Conservation (phyloP, 2,888 invertebrate genomes). For the Xestia xanthographa region DNA sequence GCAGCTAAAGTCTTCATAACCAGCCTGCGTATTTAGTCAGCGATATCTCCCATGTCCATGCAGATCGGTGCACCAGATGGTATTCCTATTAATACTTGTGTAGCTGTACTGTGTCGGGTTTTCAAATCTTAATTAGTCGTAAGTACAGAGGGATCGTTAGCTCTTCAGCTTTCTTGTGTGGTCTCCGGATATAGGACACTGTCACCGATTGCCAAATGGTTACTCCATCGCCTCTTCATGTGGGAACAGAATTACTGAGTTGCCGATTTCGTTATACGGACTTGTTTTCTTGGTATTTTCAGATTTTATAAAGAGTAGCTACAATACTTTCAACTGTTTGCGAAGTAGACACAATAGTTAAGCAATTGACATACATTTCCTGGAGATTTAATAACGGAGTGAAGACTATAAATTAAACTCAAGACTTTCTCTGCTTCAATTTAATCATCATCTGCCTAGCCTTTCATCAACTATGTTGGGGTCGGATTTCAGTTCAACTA, state of each 20-base stretch:
- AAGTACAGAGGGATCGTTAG: constrained; percentile 38
- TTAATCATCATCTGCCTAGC: neutral
- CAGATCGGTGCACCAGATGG: constrained; percentile 51
- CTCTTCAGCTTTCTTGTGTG: constrained; percentile 47
- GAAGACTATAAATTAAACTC: neutral
- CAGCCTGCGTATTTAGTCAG: constrained; percentile 15
- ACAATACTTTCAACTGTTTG: no score
- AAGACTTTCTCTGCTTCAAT: neutral
- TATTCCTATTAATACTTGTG: constrained; percentile 43
- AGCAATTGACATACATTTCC: no score
- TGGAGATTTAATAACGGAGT: no score
- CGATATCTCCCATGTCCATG: constrained; percentile 18
- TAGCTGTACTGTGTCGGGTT: constrained; percentile 42
- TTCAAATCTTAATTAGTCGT: constrained; percentile 59
- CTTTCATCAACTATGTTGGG: no score
- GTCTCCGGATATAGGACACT: constrained; percentile 39
- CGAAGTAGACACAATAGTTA: no score
- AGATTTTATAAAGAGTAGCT: neutral
- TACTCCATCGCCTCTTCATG: constrained; percentile 3
- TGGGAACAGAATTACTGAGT: constrained; percentile 8
- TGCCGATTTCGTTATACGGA: neutral
- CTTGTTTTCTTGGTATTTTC: neutral
- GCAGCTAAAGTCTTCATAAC: neutral
- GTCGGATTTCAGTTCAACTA: no score
- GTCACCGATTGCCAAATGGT: constrained; percentile 13